Conservation (phyloP, 2,888 invertebrate species). For the Epicampocera succincta region DNA sequence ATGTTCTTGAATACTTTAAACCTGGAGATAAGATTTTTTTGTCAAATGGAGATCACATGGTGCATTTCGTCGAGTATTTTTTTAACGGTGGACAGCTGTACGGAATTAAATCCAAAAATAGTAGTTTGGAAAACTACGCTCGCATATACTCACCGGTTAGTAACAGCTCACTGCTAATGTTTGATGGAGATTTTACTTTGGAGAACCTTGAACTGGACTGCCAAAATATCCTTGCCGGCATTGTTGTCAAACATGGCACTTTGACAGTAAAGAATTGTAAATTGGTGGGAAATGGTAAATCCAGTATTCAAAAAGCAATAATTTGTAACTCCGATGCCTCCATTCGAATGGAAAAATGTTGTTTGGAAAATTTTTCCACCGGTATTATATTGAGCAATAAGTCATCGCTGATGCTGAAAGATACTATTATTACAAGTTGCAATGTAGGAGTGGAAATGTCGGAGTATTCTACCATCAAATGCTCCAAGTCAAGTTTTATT, state of each 20-base stretch:
- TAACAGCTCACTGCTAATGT: constrained; percentile 83
- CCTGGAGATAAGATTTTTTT: constrained; percentile 82
- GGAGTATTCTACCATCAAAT: constrained; percentile 81
- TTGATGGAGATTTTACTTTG: constrained; percentile 82
- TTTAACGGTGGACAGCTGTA: constrained; percentile 82
- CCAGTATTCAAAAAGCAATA: constrained; percentile 83
- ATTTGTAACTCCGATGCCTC: constrained; percentile 81
- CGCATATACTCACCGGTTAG: constrained; percentile 81
- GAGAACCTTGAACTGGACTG: constrained; percentile 84
- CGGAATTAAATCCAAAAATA: constrained; percentile 71
- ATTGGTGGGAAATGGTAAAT: constrained; percentile 82
- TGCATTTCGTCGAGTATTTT: constrained; percentile 83
- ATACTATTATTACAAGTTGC: constrained; percentile 75
- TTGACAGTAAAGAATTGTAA: constrained; percentile 82
- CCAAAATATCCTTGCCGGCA: constrained; percentile 82
- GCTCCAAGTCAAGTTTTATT: constrained; percentile 81
- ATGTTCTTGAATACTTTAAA: constrained; percentile 78
- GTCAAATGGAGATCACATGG: constrained; percentile 82
- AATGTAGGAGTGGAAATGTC: constrained; percentile 74
- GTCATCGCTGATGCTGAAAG: constrained; percentile 78
- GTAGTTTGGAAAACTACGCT: constrained; percentile 74
- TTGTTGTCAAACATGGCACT: constrained; percentile 82
- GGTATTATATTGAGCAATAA: constrained; percentile 82
- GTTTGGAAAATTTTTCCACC: constrained; percentile 83
- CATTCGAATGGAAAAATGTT: constrained; percentile 82